A percentile compares a stretch with the other conserved stretches of the same genome.
Evolutionary conservation across 1,140 invertebrate species (phyloP).

Genomic region (Hermetia illucens): DNA sequence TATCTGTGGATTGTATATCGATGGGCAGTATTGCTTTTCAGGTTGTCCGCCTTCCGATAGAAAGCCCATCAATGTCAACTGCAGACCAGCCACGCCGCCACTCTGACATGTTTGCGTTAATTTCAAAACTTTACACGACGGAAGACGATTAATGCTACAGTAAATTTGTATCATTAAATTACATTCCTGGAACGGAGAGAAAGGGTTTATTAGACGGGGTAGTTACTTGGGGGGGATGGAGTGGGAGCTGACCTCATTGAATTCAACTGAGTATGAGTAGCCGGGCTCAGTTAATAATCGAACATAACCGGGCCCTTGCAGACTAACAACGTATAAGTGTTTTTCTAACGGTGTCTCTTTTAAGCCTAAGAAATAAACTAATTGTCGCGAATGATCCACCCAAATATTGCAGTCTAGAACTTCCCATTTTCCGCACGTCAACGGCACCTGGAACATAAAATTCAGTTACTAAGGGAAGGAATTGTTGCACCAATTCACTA

Average conservation of each 20-base stretch:
- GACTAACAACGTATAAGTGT: conserved; percentile 67
- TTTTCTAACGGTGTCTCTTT: conserved; percentile 68
- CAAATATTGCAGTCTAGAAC: conserved; percentile 61
- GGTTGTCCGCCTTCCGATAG: conserved; percentile 47
- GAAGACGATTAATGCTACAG: conserved; percentile 71
- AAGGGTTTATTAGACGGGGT: background rate
- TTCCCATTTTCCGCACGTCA: conserved; percentile 74
- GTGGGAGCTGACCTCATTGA: conserved; percentile 57
- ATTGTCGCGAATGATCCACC: conserved; percentile 52
- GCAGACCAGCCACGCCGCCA: conserved; percentile 42
- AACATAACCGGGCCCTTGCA: conserved; percentile 48
- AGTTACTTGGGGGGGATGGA: no score
- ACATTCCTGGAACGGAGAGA: conserved; percentile 48
- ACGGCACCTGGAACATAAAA: conserved; percentile 48
- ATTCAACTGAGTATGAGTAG: conserved; percentile 64
- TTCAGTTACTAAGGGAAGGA: conserved; percentile 21
- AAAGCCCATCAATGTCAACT: conserved; percentile 50
- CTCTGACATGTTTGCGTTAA: conserved; percentile 39
- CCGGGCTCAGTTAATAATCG: conserved; percentile 57
- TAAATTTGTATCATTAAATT: conserved; percentile 76
- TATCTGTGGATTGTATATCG: conserved; percentile 58
- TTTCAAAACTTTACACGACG: conserved; percentile 66
- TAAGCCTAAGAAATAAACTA: conserved; percentile 71
- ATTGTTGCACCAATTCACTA: conserved; percentile 15
- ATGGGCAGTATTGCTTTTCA: conserved; percentile 48